Evolutionary conservation across 2,113 vertebrate species (phyloP), one percentile per base, ranked within the genome.

Genomic region (Pardalotus punctatus): DNA sequence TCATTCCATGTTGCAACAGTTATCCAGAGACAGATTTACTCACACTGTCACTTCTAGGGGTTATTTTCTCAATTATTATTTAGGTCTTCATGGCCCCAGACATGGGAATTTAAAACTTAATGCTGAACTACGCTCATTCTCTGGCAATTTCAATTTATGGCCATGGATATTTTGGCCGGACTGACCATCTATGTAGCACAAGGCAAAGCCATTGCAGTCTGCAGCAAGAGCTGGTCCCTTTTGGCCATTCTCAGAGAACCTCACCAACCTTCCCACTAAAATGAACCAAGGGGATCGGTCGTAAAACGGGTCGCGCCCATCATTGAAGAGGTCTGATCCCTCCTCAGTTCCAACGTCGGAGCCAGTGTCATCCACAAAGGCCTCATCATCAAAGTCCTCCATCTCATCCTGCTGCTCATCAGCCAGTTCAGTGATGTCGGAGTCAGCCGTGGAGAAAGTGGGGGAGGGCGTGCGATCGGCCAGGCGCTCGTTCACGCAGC

Each of bases 261-360:
- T 98, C 99, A 99, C 99, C 99, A 99, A 99, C 99, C 99, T 99
- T 99, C 99, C 99, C 98, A 99, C 99, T 98, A 99, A 99, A 98
- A 99, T 99, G 99, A 99, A 99, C 99, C 99, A 99, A 97, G 99
- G 99, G 98, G 99, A 99, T 93, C 99, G 99, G 99, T 99, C 99
- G 92, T 99, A 99, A 99, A 99, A 99, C 78, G 99, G 99, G 98
- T 99, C 99, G 93, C 99, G 99, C 97, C 99, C 99, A 53, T 99
- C 99, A 95, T 98, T 99, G 98, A 99, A 99, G 98, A 99, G 99
- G 93, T 99, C 99, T 14, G 99, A 99, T 96, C 99, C 99, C 98
- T 99, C 99, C 97, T 99, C 99, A 9, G 98, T 99, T 94, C 99
- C 99, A n/a, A 98, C 98, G 88, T 99, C 99, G 21, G 99, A 99